phyloP scores from a whole-genome alignment of 2,888 invertebrate genomes.

The Itoplectis maculator region DNA sequence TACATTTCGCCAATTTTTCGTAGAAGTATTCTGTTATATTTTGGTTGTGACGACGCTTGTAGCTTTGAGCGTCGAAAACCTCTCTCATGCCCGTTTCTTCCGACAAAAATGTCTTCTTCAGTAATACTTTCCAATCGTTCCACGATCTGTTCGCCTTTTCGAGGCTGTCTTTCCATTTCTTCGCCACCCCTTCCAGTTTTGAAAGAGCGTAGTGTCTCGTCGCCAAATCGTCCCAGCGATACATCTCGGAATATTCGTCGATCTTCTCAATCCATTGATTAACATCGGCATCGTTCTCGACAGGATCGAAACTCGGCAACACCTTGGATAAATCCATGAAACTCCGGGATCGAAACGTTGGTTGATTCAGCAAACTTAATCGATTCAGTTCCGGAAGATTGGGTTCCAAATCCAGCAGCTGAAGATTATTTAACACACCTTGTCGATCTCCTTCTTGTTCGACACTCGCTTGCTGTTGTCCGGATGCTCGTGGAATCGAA shows the following conservation, averaged over 20 bases:
- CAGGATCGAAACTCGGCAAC: slow-evolving; percentile 60
- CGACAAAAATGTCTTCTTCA: not conserved
- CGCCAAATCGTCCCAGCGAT: slow-evolving; percentile 68
- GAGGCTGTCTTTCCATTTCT: slow-evolving; percentile 71
- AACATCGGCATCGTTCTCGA: slow-evolving; percentile 20
- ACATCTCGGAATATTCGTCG: slow-evolving; percentile 70
- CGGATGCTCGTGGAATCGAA: too few species aligned
- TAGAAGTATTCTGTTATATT: slow-evolving; percentile 70
- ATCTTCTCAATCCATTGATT: slow-evolving; percentile 67
- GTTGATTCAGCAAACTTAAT: slow-evolving; percentile 4
- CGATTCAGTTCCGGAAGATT: not conserved
- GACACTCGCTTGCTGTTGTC: too few species aligned
- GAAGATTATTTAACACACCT: not conserved
- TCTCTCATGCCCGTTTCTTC: slow-evolving; percentile 40
- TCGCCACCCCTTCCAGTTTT: slow-evolving; percentile 70
- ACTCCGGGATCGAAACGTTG: not conserved
- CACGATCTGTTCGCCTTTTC: slow-evolving; percentile 45
- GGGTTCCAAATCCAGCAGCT: slow-evolving; percentile 5
- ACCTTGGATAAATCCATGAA: slow-evolving; percentile 25
- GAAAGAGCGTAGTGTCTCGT: slow-evolving; percentile 69
- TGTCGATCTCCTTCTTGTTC: too few species aligned
- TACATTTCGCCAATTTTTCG: slow-evolving; percentile 70
- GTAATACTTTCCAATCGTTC: slow-evolving; percentile 46
- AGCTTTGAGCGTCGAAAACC: slow-evolving; percentile 65
- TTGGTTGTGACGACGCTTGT: slow-evolving; percentile 61